A percentile compares a stretch with the other conserved stretches of the same genome.
Evolutionary conservation across 2,888 invertebrate genomes (phyloP).

Genomic region (Chesias legatella): DNA sequence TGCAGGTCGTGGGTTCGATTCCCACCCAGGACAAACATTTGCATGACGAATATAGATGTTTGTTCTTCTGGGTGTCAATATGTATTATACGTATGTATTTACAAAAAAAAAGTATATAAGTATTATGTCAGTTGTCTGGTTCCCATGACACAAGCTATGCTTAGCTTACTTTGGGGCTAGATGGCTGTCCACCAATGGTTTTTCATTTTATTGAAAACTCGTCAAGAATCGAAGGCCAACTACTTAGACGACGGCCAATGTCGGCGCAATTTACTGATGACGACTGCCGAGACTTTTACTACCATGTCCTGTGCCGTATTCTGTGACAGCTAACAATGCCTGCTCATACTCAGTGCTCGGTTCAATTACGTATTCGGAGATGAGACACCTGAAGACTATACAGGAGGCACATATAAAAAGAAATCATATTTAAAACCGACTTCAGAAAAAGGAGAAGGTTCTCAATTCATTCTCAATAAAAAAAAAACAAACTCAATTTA

Average conservation of each 20-base stretch:
- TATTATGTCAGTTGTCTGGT: too few relatives aligned
- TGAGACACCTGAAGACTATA: constrained; percentile 18
- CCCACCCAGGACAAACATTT: too few relatives aligned
- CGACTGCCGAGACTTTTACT: constrained; percentile 2
- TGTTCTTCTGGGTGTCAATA: too few relatives aligned
- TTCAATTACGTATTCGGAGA: constrained; percentile 35
- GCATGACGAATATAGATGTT: too few relatives aligned
- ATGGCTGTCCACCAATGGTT: not conserved
- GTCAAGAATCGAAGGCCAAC: not conserved
- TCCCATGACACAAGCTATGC: too few relatives aligned
- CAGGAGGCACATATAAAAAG: constrained; percentile 6
- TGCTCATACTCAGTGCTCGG: constrained; percentile 13
- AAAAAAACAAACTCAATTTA: too few relatives aligned
- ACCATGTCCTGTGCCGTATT: not conserved
- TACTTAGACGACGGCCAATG: constrained; percentile 12
- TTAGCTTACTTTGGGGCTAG: too few relatives aligned
- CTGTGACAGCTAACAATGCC: constrained; percentile 25
- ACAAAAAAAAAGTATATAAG: too few relatives aligned
- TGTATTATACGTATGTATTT: too few relatives aligned
- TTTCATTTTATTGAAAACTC: not conserved
- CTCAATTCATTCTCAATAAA: too few relatives aligned
- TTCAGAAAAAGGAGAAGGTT: too few relatives aligned
- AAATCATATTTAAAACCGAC: not conserved
- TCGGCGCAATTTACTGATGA: constrained; percentile 13
- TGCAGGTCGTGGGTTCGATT: too few relatives aligned